Conservation (phyloP, 2,888 invertebrate genomes). For the Tetanocera ferruginea region DNA sequence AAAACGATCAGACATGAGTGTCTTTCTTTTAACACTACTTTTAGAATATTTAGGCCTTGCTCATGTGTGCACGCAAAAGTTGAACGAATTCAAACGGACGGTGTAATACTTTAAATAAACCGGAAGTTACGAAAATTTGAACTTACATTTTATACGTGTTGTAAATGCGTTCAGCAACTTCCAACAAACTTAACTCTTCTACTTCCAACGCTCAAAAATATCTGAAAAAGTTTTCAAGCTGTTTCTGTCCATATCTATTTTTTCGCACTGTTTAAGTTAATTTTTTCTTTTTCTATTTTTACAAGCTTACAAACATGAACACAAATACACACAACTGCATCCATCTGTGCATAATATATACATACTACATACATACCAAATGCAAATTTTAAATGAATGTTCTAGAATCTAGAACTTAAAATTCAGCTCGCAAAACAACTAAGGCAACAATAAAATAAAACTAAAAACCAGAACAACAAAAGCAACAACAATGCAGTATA, state of each 20-base stretch:
- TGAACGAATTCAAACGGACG: no score
- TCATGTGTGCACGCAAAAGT: no score
- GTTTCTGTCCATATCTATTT: background rate
- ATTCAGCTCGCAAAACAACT: background rate
- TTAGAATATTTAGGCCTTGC: no score
- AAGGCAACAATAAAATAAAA: background rate
- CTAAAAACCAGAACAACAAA: background rate
- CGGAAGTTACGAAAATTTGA: background rate
- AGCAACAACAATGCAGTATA: background rate
- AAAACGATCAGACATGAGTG: no score
- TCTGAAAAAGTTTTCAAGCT: background rate
- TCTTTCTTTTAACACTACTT: no score
- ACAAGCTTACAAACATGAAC: background rate
- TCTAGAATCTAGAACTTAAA: constrained; percentile 9
- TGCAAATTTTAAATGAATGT: background rate
- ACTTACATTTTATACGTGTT: background rate
- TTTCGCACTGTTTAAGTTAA: background rate
- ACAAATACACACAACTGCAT: no score
- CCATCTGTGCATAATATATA: no score
- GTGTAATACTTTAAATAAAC: no score
- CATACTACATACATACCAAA: background rate
- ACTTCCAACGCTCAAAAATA: background rate
- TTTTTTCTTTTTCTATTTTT: background rate
- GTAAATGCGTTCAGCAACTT: background rate
- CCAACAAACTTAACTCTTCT: background rate